Percentiles rank a stretch among this genome's conserved stretches.
Evolutionary conservation across 2,113 vertebrate genomes (phyloP).

Genomic region (Heterochromis multidens): DNA sequence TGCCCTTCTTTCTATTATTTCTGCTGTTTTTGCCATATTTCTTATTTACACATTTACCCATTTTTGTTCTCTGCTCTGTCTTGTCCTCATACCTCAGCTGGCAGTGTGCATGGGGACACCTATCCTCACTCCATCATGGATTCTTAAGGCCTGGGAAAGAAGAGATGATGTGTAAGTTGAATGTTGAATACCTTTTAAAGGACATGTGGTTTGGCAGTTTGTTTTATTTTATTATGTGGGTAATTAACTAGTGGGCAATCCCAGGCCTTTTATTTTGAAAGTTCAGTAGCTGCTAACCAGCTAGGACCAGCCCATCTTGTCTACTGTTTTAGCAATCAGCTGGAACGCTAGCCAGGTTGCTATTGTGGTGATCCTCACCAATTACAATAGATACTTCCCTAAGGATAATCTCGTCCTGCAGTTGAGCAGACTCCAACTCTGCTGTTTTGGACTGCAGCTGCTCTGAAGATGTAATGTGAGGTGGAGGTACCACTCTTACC

Average conservation of each 20-base stretch:
- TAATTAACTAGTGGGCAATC: no score
- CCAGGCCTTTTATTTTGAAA: no score
- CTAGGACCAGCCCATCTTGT: not conserved
- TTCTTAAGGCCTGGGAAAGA: conserved; percentile 90
- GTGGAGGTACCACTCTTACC: no score
- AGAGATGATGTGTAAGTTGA: conserved; percentile 84
- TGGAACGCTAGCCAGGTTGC: not conserved
- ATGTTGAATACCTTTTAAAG: conserved; percentile 33
- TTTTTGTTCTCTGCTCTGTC: not conserved
- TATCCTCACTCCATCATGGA: conserved; percentile 92
- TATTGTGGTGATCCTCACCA: not conserved
- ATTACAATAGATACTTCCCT: not conserved
- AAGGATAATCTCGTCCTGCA: not conserved
- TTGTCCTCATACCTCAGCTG: conserved; percentile 70
- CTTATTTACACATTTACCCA: not conserved
- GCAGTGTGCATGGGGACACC: conserved; percentile 95
- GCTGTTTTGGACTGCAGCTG: not conserved
- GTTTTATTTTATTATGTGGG: no score
- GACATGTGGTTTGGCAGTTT: not conserved
- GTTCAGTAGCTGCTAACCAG: not conserved
- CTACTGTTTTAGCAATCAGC: not conserved
- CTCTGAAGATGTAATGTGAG: not conserved
- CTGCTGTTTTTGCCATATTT: not conserved
- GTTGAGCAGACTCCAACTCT: not conserved
- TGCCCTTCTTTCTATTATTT: not conserved